phyloP scores from a whole-genome alignment of 2,888 invertebrate genomes.

The Leptothorax acervorum region DNA sequence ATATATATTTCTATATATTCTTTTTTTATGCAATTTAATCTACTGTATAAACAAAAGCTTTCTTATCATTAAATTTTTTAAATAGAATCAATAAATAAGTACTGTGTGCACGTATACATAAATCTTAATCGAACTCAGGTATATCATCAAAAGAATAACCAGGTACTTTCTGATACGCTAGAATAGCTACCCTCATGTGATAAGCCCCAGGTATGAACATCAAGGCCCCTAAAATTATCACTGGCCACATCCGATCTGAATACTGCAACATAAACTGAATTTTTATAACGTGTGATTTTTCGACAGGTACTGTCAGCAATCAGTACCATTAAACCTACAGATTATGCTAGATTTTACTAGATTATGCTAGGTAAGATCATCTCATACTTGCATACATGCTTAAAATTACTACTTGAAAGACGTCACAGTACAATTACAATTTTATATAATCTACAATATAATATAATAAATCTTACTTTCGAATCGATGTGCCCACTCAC shows the following conservation, averaged over 20 bases:
- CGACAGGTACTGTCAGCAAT: background rate
- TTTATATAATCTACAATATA: background rate
- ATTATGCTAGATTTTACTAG: background rate
- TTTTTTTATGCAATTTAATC: background rate
- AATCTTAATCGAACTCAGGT: conserved; percentile 92
- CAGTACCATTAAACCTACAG: background rate
- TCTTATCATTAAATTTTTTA: conserved; percentile 9
- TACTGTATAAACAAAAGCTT: conserved; percentile 1
- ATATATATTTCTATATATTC: background rate
- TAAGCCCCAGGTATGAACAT: conserved; percentile 98
- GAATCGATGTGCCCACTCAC: conserved; percentile 93
- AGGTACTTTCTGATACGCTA: conserved; percentile 93
- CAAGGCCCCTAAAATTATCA: conserved; percentile 93
- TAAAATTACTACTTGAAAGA: background rate
- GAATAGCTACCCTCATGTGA: conserved; percentile 95
- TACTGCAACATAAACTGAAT: conserved; percentile 87
- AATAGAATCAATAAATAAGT: conserved; percentile 35
- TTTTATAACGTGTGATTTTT: background rate
- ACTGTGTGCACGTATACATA: conserved; percentile 22
- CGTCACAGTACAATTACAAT: background rate
- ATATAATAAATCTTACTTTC: conserved; percentile 86
- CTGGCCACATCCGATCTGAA: conserved; percentile 95
- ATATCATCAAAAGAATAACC: conserved; percentile 96
- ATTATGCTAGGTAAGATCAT: background rate
- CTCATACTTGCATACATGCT: background rate